Evolutionary conservation across 2,113 vertebrate genomes (phyloP).

Genomic region (Pseudorhombus dupliciocellatus): DNA sequence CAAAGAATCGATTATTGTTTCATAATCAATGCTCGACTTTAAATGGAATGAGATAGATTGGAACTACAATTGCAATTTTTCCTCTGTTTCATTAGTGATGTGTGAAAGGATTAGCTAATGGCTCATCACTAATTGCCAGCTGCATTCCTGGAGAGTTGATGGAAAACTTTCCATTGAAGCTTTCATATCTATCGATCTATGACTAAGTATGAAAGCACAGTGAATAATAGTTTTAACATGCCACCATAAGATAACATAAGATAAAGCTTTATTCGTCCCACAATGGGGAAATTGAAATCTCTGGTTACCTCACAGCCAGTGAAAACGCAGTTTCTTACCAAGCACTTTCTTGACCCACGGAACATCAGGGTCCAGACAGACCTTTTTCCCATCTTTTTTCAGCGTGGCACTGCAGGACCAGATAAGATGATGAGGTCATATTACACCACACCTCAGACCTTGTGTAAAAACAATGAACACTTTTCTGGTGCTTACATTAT

Average conservation of each 20-base stretch:
- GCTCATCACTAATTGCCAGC: neutral
- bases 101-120: no score
- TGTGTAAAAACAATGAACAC: neutral
- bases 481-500: slow-evolving; percentile 85
- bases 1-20: neutral
- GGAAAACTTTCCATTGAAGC: neutral
- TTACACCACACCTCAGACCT: neutral
- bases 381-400: slow-evolving; percentile 50
- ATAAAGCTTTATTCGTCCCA: no score
- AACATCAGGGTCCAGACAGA: slow-evolving; percentile 76
- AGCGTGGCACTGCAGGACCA: slow-evolving; percentile 71
- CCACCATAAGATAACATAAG: neutral
- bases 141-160: neutral
- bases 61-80: neutral
- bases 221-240: neutral
- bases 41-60: neutral
- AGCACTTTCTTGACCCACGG: slow-evolving; percentile 78
- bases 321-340: slow-evolving; percentile 32
- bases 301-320: no score
- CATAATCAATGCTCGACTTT: neutral
- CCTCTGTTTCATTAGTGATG: neutral
- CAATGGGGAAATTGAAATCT: no score
- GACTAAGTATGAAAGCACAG: neutral
- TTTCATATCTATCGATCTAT: neutral
- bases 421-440: neutral